phyloP scores from a whole-genome alignment of 2,888 invertebrate genomes.

The Pimpla rufipes region DNA sequence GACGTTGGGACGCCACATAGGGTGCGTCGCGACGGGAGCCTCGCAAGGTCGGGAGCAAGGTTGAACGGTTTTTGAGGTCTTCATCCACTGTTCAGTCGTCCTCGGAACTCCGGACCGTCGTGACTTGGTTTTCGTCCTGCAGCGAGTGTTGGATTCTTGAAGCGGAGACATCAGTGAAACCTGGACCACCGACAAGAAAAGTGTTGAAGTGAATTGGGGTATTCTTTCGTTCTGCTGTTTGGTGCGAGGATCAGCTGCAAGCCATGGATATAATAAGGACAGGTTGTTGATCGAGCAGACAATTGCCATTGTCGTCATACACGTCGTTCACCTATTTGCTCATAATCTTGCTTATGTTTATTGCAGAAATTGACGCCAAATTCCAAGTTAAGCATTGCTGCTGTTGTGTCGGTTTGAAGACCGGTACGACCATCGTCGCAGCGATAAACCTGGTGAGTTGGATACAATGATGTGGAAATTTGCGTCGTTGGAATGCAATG shows the following conservation, averaged over 20 bases:
- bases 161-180: not conserved
- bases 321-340: not conserved
- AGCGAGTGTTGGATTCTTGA: not conserved
- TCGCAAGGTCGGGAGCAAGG: too few species aligned
- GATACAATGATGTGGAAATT: too few species aligned
- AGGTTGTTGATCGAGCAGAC: not conserved
- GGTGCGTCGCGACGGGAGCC: not conserved
- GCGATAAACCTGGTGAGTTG: constrained; percentile 3
- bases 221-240: not conserved
- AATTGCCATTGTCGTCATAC: not conserved
- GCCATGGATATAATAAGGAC: constrained; percentile 11
- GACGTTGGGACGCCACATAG: not conserved
- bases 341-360: not conserved
- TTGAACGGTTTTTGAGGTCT: too few species aligned
- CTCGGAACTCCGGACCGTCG: not conserved
- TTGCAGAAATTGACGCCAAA: constrained; percentile 11
- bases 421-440: constrained; percentile 8
- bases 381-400: not conserved
- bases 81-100: not conserved
- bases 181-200: not conserved
- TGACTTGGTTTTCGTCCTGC: not conserved
- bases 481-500: too few species aligned
- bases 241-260: not conserved
- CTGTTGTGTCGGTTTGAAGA: constrained; percentile 28
- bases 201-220: not conserved